Evolutionary conservation across 2,113 vertebrate species (phyloP), one percentile per base, ranked within the genome.

Genomic region (Mola mola): DNA sequence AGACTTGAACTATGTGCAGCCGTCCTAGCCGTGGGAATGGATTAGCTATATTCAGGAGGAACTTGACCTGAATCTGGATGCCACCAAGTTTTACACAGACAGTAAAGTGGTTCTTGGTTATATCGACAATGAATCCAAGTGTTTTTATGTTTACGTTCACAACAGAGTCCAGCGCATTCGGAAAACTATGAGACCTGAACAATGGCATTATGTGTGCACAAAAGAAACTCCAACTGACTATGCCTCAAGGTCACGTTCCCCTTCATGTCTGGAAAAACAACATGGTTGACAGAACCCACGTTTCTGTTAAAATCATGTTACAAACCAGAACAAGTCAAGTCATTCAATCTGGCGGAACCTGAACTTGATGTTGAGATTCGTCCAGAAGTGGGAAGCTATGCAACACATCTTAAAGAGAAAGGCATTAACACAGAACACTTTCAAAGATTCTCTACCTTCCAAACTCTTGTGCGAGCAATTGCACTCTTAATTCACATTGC

Each of bases 191-290:
- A 49, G 5, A 3, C 58, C 42, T 0, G 19, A 48, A 3, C 58
- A 63, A 13, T 71, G 50, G 67, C n/a, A 42, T 26, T 42, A 28
- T 12, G 49, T 71, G 2, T 3, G 8, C 3, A 33, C 67, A n/a
- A 41, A 55, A 1, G 33, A 55, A 0, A 71, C 62, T 22, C 20
- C 38, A 4, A 38, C 47, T 1, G 53, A 58, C 21, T 36, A 67
- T 15, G 16, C 55, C 0, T 43, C 29, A 1, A 29, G 46, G 2
- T 28, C 40, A 0, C 1, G 50, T 8, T 12, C 25, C 1, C 19
- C 42, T 8, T 55, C 49, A 0, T 25, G 1, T 1, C 12, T 63
- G 7, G 10, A 8, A 1, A 1, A 34, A 11, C n/a, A n/a, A 63
- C 34, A 1, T 57, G 67, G 50, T 70, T 70, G 8, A 33, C 41